Base-by-base conservation (phyloP, 2,113 vertebrate species). In the Cervus canadensis region DNA sequence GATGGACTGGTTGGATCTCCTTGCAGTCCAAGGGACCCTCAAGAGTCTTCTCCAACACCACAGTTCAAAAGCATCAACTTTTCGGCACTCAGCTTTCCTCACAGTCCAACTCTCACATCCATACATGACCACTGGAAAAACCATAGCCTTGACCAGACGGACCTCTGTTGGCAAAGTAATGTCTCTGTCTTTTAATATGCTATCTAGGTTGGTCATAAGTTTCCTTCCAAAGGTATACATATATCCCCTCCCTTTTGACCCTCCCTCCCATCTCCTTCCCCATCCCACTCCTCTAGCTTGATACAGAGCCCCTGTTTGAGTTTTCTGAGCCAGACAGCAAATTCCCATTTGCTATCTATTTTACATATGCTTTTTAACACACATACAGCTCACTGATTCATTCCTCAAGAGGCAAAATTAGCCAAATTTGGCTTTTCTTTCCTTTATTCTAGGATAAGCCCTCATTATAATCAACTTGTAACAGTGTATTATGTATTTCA, bases 381-480 rank as follows among this genome's bases (percentile, higher is more conserved):
- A 79, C 21, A 45, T 17, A 11, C 17, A 21, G 23, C 7, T 50
- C 91, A 94, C 3, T 87, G 94, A 83, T 82, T 91, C 40, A 15
- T 83, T 56, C 59, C 4, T 82, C 81, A 28, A 57, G 78, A 92
- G 57, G 7, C 0, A 81, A 96, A 86, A 54, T 94, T 97, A 86
- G 89, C 36, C 45, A 95, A 95, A 89, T 45, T 28, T 57, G 13
- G 12, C 11, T 71, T 91, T 95, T 83, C 11, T 84, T 96, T 33
- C 16, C 76, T 11, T 90, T 93, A 50, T 92, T 94, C 14, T 62
- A 45, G 25, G 33, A 33, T 60, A 23, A 97, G 36, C n/a, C 54
- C 71, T 98, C 16, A 84, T 96, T 97, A 28, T 71, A 93, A 94
- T 87, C 36, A 74, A 87, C 82, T 43, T 91, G 0, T 85, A 97